phyloP scores from a whole-genome alignment of 30 jellyfish, hydroid and myxozoan species.

The Cassiopea andromeda region DNA sequence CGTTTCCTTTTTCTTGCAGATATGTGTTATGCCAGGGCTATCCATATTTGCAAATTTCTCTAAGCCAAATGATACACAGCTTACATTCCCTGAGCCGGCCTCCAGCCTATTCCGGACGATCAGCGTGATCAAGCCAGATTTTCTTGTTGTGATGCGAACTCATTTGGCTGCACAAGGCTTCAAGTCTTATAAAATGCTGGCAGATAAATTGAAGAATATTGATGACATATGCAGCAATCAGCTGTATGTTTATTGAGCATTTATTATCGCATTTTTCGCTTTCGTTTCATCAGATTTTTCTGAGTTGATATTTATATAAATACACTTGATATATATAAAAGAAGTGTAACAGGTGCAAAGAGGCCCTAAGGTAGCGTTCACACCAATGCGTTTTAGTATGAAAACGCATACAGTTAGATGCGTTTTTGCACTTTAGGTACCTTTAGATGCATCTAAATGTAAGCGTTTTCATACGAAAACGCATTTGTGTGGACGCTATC shows the following conservation, averaged over 20 bases:
- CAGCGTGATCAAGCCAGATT: conserved; percentile 72
- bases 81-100: conserved; percentile 37
- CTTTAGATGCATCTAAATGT: too few species aligned
- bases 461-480: too few species aligned
- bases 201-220: conserved; percentile 49
- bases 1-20: conserved; percentile 3
- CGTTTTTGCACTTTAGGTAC: too few species aligned
- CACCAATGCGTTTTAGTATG: too few species aligned
- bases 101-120: conserved; percentile 61
- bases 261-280: neutral
- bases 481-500: too few species aligned
- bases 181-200: conserved; percentile 76
- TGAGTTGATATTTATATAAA: too few species aligned
- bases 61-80: conserved; percentile 1
- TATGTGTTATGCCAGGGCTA: conserved; percentile 41
- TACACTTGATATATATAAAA: too few species aligned
- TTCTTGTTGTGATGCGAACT: conserved; percentile 40
- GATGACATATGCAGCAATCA: conserved; percentile 72
- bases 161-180: conserved; percentile 91
- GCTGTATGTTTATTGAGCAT: conserved; percentile 56
- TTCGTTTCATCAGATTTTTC: neutral
- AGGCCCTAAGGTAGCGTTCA: too few species aligned
- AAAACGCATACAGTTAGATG: too few species aligned
- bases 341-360: too few species aligned
- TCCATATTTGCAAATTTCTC: conserved; percentile 61